Evolutionary conservation across 2,888 invertebrate species (phyloP), one percentile per base, ranked within the genome.

Genomic region (Diaprepes abbreviatus): DNA sequence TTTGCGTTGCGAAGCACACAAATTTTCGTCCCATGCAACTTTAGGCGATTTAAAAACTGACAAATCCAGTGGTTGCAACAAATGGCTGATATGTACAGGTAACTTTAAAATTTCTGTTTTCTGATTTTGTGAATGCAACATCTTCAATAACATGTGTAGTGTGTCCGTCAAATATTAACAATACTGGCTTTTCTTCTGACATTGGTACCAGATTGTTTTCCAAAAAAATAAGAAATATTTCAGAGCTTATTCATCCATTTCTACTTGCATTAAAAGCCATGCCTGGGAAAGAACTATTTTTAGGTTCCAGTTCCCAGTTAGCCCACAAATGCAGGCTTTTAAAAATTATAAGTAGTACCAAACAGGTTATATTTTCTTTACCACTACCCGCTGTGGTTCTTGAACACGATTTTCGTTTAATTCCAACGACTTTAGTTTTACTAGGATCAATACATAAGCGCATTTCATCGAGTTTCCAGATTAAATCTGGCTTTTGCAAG

Each of bases 11-110:
- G 38, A 57, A 24, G 1, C 12, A 21, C 12, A 14, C 1, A 57
- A 14, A 3, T 57, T 57, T 12, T 4, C 1, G n/a, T 24, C 57
- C 36, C 57, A 57, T 5, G 1, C 12, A 10, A 6, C 12, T 14
- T 57, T 57, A 6, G 38, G 0, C 0, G 57, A 57, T 21, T 40
- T 36, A 19, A 57, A 57, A 14, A 57, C 57, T 1, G 38, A 12
- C 40, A 57, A n/a, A 10, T 57, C 57, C 1, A 57, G 6, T 1
- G 57, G 57, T 10, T 57, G 36, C 1, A 57, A 14, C 1, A 57
- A 16, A 6, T 57, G 35, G 19, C 57, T 57, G 6, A 12, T 57
- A 38, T 57, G 57, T 1, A 38, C 21, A 12, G 57, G 57, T 6
- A 57, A 9, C 14, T 57, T 57, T 1, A 57, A 6, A 10, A 36